Conservation (phyloP, 37 sponge, comb jelly and placozoan genomes). For the Aplysina aerophoba region DNA sequence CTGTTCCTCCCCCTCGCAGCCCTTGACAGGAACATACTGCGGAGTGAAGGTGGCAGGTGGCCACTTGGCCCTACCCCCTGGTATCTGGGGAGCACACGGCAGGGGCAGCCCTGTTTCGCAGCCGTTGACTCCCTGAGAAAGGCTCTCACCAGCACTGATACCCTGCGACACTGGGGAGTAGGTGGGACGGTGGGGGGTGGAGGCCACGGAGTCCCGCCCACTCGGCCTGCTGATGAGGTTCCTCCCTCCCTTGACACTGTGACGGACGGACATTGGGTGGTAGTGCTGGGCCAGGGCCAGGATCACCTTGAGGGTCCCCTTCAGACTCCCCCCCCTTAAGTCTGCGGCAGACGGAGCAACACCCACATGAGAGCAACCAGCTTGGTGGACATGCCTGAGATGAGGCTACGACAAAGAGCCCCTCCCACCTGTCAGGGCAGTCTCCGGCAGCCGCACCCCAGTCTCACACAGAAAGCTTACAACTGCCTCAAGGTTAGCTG, state of each 20-base stretch:
- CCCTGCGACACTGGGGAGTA: neutral
- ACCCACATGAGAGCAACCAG: no score
- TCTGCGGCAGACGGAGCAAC: conserved; percentile 54
- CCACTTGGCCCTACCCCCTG: neutral
- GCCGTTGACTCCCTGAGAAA: no score
- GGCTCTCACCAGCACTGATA: no score
- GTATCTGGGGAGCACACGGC: neutral
- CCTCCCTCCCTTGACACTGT: conserved; percentile 46
- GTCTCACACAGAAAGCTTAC: conserved; percentile 46
- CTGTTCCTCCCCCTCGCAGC: neutral
- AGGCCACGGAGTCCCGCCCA: neutral
- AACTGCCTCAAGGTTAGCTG: conserved; percentile 48
- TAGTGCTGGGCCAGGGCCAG: conserved; percentile 80
- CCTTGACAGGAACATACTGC: conserved; percentile 27
- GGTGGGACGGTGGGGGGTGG: neutral
- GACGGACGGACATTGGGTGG: conserved; percentile 39
- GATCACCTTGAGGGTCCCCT: conserved; percentile 68
- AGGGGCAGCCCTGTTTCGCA: no score
- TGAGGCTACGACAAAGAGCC: neutral
- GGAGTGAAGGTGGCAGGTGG: neutral
- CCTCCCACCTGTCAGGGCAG: conserved; percentile 51
- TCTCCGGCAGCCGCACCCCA: conserved; percentile 42
- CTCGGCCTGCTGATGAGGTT: neutral
- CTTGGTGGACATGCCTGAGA: no score
- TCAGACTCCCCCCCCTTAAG: conserved; percentile 58